Evolutionary conservation across 2,797 vertebrate genomes (phyloP).

Genomic region (Steatocranus sp.): DNA sequence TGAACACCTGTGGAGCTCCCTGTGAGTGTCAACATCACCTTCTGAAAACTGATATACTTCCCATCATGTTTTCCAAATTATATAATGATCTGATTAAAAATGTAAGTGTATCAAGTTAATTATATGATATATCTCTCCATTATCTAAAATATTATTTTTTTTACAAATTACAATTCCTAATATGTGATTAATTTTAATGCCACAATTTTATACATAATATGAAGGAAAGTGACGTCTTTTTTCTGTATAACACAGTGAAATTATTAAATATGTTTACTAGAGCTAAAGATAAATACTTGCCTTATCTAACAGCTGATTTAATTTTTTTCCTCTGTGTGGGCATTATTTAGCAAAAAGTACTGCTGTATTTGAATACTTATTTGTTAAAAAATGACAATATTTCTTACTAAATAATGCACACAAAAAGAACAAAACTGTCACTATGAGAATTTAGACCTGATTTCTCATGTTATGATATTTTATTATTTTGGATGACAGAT

Average conservation of each 20-base stretch:
- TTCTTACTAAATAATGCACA: background rate
- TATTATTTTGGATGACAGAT: background rate
- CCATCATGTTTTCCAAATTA: background rate
- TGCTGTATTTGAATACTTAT: background rate
- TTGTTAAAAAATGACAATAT: background rate
- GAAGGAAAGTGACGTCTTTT: background rate
- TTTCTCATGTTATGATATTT: background rate
- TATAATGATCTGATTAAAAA: background rate
- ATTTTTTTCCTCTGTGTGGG: background rate
- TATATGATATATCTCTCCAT: background rate
- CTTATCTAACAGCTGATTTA: background rate
- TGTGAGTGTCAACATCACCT: constrained; percentile 81
- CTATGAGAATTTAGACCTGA: background rate
- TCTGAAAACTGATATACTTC: background rate
- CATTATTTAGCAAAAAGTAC: background rate
- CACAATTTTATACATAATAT: background rate
- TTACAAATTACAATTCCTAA: background rate
- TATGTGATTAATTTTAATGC: background rate
- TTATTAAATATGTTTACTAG: background rate
- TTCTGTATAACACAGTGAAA: background rate
- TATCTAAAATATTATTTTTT: background rate
- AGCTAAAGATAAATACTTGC: background rate
- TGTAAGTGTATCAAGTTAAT: background rate
- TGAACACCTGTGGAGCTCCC: constrained; percentile 93
- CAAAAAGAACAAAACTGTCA: background rate